Evolutionary conservation across 2,888 invertebrate genomes (phyloP), one percentile per base, ranked within the genome.

Genomic region (Trileptium ribeirensis): DNA sequence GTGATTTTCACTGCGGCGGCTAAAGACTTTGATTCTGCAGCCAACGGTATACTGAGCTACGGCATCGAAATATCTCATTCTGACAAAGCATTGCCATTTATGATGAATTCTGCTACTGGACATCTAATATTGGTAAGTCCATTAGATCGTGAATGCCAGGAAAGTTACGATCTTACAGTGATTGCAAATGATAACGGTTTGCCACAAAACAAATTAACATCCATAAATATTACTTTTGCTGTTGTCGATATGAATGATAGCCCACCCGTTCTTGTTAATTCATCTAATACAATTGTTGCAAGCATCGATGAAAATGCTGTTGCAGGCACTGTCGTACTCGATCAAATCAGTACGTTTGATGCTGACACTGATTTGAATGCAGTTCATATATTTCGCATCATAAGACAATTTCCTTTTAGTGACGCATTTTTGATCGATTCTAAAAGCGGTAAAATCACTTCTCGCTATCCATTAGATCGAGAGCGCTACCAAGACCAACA

Each of bases 141-240:
- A 81, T 91, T 97, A 82, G 96, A 97, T 89, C 92, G 97, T 82
- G 95, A 95, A 89, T 90, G 92, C 38, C 92, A 92, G 85, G 92
- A 93, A 70, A 93, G 92, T 85, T 97, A 95, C 89, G 92, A 91
- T 0, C 90, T 95, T 40, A 91, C 92, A 83, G 84, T 96, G 34
- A 93, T 93, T n/a, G 96, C 95, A 1, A 93, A 92, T 87, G 96
- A 96, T 89, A 92, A 95, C 83, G 96, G 96, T 0, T 94, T 94
- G 87, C 95, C 95, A 0, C 92, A 94, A 0, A 92, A 92, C 86
- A 91, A 92, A 15, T n/a, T n/a, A n/a, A 93, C 93, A n/a, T n/a
- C n/a, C n/a, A n/a, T n/a, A n/a, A n/a, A n/a, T n/a, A n/a, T n/a
- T n/a, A n/a, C n/a, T n/a, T n/a, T n/a, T n/a, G n/a, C n/a, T n/a